Evolutionary conservation across 2,888 invertebrate genomes (phyloP).

Genomic region (Tanytarsus gracilentus): DNA sequence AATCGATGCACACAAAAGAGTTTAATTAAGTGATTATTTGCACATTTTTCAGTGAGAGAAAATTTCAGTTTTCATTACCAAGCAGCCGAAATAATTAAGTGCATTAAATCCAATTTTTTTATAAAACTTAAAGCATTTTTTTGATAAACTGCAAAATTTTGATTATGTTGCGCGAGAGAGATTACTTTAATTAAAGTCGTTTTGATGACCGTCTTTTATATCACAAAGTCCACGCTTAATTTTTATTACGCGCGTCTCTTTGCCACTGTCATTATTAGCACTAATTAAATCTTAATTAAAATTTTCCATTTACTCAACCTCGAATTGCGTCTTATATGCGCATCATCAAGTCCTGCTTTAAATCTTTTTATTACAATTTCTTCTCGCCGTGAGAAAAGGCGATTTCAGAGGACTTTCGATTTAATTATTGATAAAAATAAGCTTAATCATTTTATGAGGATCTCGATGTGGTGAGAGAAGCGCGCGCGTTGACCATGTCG

Average conservation of each 20-base stretch:
- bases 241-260: background rate
- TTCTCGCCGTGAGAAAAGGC: no score
- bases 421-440: no score
- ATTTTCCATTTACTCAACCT: constrained; percentile 16
- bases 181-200: constrained; percentile 10
- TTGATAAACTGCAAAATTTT: no score
- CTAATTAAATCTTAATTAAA: constrained; percentile 22
- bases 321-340: background rate
- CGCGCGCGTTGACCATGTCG: no score
- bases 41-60: constrained; percentile 12
- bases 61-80: background rate
- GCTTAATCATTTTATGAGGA: no score
- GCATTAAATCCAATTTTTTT: no score
- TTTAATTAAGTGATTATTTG: constrained; percentile 26
- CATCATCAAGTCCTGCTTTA: no score
- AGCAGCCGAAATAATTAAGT: no score
- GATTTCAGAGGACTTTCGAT: no score
- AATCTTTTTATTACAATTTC: no score
- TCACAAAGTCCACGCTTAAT: constrained; percentile 20
- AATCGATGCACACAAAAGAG: background rate
- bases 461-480: no score
- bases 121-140: no score
- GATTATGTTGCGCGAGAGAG: background rate
- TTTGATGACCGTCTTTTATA: background rate
- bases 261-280: background rate